These are phyloP conservation scores for Trissoscelio sp. DNA, from an alignment of 2,888 invertebrate species.

Conservation along the genomic window DNA sequence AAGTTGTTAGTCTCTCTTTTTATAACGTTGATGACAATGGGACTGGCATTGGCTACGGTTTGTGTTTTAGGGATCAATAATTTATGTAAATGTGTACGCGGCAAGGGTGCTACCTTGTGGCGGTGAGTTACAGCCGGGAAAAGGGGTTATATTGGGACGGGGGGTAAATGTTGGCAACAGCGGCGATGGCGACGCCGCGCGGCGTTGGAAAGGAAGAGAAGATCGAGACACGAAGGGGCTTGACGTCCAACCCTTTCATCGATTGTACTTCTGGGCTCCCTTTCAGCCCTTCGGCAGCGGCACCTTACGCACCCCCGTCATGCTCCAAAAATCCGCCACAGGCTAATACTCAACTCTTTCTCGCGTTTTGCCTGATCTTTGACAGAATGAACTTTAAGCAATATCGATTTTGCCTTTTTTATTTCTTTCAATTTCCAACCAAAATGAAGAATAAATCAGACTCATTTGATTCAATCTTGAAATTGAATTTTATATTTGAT, in stretches of 20 bases:
- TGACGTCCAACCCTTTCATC: conserved; percentile 83
- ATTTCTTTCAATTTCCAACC: not conserved
- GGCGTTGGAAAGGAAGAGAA: conserved; percentile 78
- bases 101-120: conserved; percentile 83
- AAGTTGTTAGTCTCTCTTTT: conserved; percentile 65
- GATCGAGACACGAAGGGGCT: conserved; percentile 83
- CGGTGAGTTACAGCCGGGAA: conserved; percentile 81
- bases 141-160: conserved; percentile 73
- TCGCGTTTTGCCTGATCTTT: conserved; percentile 46
- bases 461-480: no score
- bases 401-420: conserved; percentile 39
- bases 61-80: conserved; percentile 83
- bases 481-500: not conserved
- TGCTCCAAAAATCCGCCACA: conserved; percentile 76
- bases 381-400: conserved; percentile 44
- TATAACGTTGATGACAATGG: conserved; percentile 75
- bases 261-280: conserved; percentile 80
- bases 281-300: conserved; percentile 76
- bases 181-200: conserved; percentile 73
- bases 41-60: conserved; percentile 81
- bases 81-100: conserved; percentile 84
- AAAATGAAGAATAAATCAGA: no score
- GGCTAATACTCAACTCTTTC: conserved; percentile 80
- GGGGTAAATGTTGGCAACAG: conserved; percentile 73
- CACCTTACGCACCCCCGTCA: conserved; percentile 70